Conservation (phyloP, 2,797 vertebrate species). For the Coranthus polyacanthus region DNA sequence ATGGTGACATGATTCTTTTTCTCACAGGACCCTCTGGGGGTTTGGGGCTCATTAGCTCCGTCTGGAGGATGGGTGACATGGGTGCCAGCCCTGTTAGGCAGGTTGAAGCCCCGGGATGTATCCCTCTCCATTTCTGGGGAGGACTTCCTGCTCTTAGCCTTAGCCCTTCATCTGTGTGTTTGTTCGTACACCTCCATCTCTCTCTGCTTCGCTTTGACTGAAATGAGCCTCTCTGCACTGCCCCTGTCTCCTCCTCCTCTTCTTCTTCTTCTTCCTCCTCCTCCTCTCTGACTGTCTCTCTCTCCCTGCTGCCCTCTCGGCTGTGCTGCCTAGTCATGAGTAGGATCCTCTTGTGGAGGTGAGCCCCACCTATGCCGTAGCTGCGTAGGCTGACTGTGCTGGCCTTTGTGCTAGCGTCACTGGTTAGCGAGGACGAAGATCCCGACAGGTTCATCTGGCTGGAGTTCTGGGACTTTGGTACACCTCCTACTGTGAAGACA, state of each 20-base stretch:
- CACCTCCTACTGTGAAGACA: slow-evolving; percentile 82
- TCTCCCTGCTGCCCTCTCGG: slow-evolving; percentile 47
- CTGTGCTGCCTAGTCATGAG: slow-evolving; percentile 84
- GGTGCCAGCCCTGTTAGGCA: not conserved
- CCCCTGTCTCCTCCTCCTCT: slow-evolving; percentile 22
- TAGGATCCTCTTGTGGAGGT: slow-evolving; percentile 90
- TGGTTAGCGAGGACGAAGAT: slow-evolving; percentile 90
- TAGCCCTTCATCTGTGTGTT: slow-evolving; percentile 14
- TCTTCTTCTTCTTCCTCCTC: slow-evolving; percentile 7
- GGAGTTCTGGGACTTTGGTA: slow-evolving; percentile 87
- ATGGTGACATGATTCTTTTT: slow-evolving; percentile 77
- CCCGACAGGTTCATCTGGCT: slow-evolving; percentile 90
- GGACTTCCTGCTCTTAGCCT: slow-evolving; percentile 26
- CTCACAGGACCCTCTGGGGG: slow-evolving; percentile 74
- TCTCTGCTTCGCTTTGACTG: slow-evolving; percentile 48
- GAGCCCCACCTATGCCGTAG: slow-evolving; percentile 96
- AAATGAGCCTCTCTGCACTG: slow-evolving; percentile 35
- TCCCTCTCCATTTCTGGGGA: slow-evolving; percentile 4
- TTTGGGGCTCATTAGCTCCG: slow-evolving; percentile 54
- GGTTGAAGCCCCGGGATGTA: not conserved
- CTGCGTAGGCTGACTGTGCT: slow-evolving; percentile 85
- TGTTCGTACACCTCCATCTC: slow-evolving; percentile 29
- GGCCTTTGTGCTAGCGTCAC: slow-evolving; percentile 90
- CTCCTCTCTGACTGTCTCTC: slow-evolving; percentile 23
- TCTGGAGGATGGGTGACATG: slow-evolving; percentile 13